Percentiles rank a stretch among this genome's conserved stretches.
Conservation (phyloP, 2,888 invertebrate genomes). For the Epirrita christyi region DNA sequence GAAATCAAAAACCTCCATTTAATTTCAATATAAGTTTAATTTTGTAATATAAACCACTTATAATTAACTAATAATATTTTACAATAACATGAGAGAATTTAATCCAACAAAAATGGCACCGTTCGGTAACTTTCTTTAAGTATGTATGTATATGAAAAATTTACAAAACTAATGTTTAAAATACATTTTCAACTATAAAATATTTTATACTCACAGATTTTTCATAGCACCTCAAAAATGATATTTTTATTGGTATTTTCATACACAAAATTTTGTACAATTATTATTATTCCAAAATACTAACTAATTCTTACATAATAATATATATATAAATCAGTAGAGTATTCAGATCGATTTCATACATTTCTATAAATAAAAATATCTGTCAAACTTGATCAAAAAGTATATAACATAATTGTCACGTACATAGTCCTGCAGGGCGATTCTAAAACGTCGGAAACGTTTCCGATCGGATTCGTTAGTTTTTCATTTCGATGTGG, state of each 20-base stretch:
- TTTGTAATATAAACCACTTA: constrained; percentile 11
- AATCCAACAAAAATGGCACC: constrained; percentile 23
- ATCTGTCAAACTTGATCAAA: neutral
- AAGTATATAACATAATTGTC: too few relatives aligned
- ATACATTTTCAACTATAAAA: neutral
- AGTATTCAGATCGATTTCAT: constrained; percentile 26
- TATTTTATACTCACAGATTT: neutral
- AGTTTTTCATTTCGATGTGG: too few relatives aligned
- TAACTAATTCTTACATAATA: neutral
- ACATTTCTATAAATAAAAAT: neutral
- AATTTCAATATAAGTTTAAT: neutral
- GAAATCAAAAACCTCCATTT: neutral
- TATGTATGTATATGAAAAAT: neutral
- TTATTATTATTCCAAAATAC: neutral
- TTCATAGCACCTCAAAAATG: neutral
- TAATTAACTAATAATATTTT: constrained; percentile 34
- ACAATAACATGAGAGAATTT: constrained; percentile 35
- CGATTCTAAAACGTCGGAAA: too few relatives aligned
- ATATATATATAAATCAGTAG: neutral
- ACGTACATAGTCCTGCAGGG: too few relatives aligned
- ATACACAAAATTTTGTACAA: neutral
- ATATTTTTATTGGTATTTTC: neutral
- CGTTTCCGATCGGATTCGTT: too few relatives aligned
- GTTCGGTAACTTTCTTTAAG: constrained; percentile 23
- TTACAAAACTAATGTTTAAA: neutral